A percentile compares a stretch with the other conserved stretches of the same genome.
Evolutionary conservation across 2,888 invertebrate species (phyloP).

Genomic region (Acronicta leporina): DNA sequence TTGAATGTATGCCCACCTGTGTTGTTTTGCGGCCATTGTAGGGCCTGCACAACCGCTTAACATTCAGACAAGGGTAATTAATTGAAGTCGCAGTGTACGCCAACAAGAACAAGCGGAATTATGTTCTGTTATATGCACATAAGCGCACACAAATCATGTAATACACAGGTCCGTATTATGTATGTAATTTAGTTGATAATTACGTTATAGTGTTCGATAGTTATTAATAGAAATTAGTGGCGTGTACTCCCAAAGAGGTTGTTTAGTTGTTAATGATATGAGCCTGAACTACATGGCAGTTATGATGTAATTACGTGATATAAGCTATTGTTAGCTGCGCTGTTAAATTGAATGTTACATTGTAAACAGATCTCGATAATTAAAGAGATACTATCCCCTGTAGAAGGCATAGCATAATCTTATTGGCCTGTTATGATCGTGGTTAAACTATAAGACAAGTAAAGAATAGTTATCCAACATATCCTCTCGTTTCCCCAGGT

Average conservation of each 20-base stretch:
- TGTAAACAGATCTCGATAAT: not conserved
- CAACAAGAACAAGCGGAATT: slow-evolving; percentile 56
- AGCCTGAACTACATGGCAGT: slow-evolving; percentile 29
- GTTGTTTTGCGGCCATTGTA: slow-evolving; percentile 54
- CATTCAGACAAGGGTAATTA: slow-evolving; percentile 77
- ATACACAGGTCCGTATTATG: slow-evolving; percentile 41
- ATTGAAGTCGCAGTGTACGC: slow-evolving; percentile 68
- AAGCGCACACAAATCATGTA: slow-evolving; percentile 45
- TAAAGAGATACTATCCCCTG: slow-evolving; percentile 1
- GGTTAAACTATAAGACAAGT: too few species aligned
- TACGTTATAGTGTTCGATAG: slow-evolving; percentile 47
- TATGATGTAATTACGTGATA: slow-evolving; percentile 37
- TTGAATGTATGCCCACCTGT: slow-evolving; percentile 48
- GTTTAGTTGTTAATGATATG: slow-evolving; percentile 48
- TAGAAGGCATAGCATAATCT: too few species aligned
- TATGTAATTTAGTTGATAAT: slow-evolving; percentile 53
- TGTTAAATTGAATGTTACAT: slow-evolving; percentile 37
- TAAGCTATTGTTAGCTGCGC: slow-evolving; percentile 25
- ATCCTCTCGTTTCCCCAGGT: too few species aligned
- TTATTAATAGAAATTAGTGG: slow-evolving; percentile 63
- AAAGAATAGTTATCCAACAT: too few species aligned
- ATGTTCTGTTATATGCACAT: slow-evolving; percentile 39
- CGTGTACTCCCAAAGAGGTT: slow-evolving; percentile 61
- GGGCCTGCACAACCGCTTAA: slow-evolving; percentile 70
- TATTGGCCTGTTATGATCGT: too few species aligned